A percentile compares a stretch with the other conserved stretches of the same genome.
Evolutionary conservation across 2,888 invertebrate genomes (phyloP).

Genomic region (Drosophila fungiperda): DNA sequence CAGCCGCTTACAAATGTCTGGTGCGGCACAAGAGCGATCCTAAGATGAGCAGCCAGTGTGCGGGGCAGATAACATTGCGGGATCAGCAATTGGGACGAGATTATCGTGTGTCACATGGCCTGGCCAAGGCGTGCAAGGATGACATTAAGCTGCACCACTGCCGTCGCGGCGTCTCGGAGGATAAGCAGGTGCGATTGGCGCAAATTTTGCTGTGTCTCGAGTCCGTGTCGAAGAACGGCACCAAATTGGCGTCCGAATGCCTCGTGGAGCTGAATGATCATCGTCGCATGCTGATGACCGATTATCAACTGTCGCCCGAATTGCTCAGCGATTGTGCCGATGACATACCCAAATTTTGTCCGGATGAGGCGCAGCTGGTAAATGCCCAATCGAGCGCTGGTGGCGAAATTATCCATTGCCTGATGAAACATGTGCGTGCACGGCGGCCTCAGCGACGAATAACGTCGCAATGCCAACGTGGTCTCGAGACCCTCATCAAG

Average conservation of each 20-base stretch:
- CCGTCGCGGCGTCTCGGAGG: conserved; percentile 91
- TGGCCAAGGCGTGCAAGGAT: conserved; percentile 94
- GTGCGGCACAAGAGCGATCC: conserved; percentile 92
- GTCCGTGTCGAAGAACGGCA: conserved; percentile 89
- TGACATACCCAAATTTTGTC: conserved; percentile 92
- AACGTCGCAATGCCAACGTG: conserved; percentile 90
- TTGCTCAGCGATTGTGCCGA: conserved; percentile 93
- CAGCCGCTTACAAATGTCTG: conserved; percentile 95
- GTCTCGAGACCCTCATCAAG: conserved; percentile 92
- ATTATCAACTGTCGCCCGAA: conserved; percentile 97
- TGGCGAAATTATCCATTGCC: conserved; percentile 96
- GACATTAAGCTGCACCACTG: conserved; percentile 95
- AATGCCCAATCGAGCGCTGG: conserved; percentile 85
- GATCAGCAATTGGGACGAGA: conserved; percentile 96
- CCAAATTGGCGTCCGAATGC: conserved; percentile 91
- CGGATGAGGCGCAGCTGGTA: conserved; percentile 85
- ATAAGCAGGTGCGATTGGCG: conserved; percentile 93
- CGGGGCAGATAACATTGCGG: conserved; percentile 92
- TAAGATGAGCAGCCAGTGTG: conserved; percentile 89
- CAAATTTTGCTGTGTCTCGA: conserved; percentile 97
- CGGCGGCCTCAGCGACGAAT: conserved; percentile 88
- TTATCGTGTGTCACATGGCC: conserved; percentile 94
- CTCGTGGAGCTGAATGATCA: conserved; percentile 96
- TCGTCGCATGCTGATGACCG: conserved; percentile 95
- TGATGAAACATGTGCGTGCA: conserved; percentile 94